Evolutionary conservation across 2,113 vertebrate genomes (phyloP), one percentile per base, ranked within the genome.

Genomic region (Myrmophylax atrothorax): DNA sequence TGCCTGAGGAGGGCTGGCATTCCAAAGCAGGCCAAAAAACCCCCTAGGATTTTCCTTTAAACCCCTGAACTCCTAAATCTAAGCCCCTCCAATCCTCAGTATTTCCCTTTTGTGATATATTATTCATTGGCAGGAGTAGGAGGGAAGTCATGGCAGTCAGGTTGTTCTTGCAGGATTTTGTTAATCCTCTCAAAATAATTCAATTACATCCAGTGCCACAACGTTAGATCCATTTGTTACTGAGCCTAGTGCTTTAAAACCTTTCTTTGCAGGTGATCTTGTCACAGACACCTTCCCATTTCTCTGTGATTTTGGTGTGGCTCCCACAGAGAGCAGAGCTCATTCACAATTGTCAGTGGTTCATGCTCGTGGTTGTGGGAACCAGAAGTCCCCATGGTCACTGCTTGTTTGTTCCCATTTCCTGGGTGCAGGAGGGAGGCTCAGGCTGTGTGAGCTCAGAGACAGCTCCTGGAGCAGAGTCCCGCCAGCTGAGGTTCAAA

Each of bases 251-350:
- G 86, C 89, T 87, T 95, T 92, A 90, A 74, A 90, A 74, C 84
- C 90, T 83, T 89, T 84, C 74, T 89, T 95, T 95, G 92, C 93
- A 96, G 92, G 82, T 94, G 93, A 87, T 88, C 76, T 95, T 89
- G 95, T 94, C 88, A 69, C 42, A 87, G 74, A 40, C 89, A 87
- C 76, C 56, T 95, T 95, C 92, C 90, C 38, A 85, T 96, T 74
- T 79, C 60, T 83, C 63, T 77, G 5, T 95, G 83, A 80, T 96
- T 90, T 88, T 10, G 14, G 56, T 19, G 5, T 22, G 14, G 84
- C 47, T 91, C 89, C 81, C 60, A 35, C 29, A 18, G 81, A 85
- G 91, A 46, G 5, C 44, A 63, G 49, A 2, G 2, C 49, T 74
- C 1, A 2, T 22, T 14, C 37, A 37, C 12, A 15, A 46, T 22